Base-by-base conservation (phyloP, 2,888 invertebrate species). In the Ethmia dodecea region DNA sequence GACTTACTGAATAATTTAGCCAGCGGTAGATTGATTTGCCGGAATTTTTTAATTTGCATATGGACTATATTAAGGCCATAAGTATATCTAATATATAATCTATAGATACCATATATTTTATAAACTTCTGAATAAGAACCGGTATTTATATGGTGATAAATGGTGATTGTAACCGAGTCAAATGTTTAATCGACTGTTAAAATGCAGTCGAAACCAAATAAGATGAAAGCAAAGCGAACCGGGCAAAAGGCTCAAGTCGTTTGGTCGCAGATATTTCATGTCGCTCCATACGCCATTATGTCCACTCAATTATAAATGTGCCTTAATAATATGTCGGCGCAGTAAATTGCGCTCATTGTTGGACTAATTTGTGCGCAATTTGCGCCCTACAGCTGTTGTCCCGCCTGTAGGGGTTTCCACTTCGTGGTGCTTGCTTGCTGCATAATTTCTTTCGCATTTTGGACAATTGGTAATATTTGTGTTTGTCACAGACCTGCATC, bases 261-360 rank as follows among this genome's bases (percentile, higher is more conserved):
- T 42, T 44, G 38, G 42, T 40, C 47, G 40, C 42, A 42, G 44
- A 51, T 58, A 60, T 60, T 52, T 51, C 48, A 45, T 44, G 50
- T 45, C 45, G 41, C 40, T 42, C 43, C 50, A 47, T 48, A 37
- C 37, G 47, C 50, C 44, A 55, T 58, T 55, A 56, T 52, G 50
- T 50, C 42, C 48, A 44, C 47, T 57, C 52, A 57, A 59, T 60
- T 60, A 59, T 58, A 49, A 58, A 49, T 42, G 47, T 52, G 35
- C 43, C 58, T 57, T 48, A 53, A 55, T 49, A 55, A 55, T 49
- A 55, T 40, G 52, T 55, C 47, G 49, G 59, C 53, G 60, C 58
- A 48, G 58, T 65, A 64, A 72, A 64, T 68, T 64, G 55, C 55
- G 53, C 52, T 52, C 55, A 64, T 65, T 63, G 67, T 60, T 52